phyloP scores from a whole-genome alignment of 2,888 invertebrate genomes.

The Dasysyrphus albostriatus region DNA sequence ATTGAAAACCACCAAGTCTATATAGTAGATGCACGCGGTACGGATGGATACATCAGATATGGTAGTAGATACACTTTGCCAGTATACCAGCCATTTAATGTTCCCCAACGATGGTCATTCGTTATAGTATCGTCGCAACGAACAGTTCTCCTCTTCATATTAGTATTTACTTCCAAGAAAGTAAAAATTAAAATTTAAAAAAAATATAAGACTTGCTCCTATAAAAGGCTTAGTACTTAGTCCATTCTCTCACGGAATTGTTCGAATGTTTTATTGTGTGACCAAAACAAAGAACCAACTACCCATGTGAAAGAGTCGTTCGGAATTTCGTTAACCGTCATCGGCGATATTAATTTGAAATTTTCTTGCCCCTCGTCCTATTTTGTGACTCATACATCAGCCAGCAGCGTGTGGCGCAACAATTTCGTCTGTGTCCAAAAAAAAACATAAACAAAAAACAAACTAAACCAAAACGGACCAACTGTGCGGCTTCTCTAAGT shows the following conservation, averaged over 20 bases:
- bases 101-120: conserved; percentile 73
- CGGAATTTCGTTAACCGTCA: conserved; percentile 66
- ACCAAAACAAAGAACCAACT: conserved; percentile 60
- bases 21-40: conserved; percentile 56
- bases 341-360: conserved; percentile 58
- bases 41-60: conserved; percentile 68
- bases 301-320: conserved; percentile 36
- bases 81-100: conserved; percentile 64
- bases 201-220: background rate
- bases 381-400: conserved; percentile 32
- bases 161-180: conserved; percentile 9
- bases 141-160: conserved; percentile 56
- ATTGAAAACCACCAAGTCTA: conserved; percentile 29
- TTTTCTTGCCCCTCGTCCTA: background rate
- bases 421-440: conserved; percentile 4
- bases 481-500: conserved; percentile 42
- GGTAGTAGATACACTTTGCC: conserved; percentile 66
- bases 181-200: background rate
- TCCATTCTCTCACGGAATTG: conserved; percentile 27
- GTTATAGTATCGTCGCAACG: conserved; percentile 72
- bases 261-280: conserved; percentile 12
- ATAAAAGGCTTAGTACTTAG: background rate
- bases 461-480: background rate
- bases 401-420: conserved; percentile 36
- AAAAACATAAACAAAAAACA: background rate